Conservation (phyloP, 2,888 invertebrate genomes). For the Pristionchus fissidentatus region DNA sequence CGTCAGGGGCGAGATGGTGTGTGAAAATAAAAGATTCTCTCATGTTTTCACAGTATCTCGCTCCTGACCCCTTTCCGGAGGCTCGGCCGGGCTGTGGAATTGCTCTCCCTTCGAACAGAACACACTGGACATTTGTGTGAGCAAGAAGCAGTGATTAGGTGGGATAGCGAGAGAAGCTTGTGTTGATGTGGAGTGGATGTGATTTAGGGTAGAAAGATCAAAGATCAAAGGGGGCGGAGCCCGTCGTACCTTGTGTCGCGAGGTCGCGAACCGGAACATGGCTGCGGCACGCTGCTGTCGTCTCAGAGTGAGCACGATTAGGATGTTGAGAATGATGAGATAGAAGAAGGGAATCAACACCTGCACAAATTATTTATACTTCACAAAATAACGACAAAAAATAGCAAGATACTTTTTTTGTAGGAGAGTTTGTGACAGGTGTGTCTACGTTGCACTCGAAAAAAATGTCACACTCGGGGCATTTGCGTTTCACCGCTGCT, state of each 20-base stretch:
- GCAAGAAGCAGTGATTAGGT: too few species aligned
- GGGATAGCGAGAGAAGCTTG: neutral
- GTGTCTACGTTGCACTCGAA: too few species aligned
- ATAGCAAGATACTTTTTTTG: neutral
- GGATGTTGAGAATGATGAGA: slow-evolving; percentile 49
- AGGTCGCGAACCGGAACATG: slow-evolving; percentile 71
- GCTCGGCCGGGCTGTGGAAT: too few species aligned
- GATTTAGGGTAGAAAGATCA: neutral
- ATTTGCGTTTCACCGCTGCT: too few species aligned
- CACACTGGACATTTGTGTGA: too few species aligned
- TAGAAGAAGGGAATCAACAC: slow-evolving; percentile 69
- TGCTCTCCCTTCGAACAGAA: too few species aligned
- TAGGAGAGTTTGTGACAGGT: too few species aligned
- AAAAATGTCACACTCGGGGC: too few species aligned
- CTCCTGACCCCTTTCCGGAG: too few species aligned
- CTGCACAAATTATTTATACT: neutral
- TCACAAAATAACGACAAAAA: neutral
- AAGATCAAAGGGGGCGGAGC: neutral
- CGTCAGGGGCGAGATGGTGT: too few species aligned
- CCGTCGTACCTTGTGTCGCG: slow-evolving; percentile 69
- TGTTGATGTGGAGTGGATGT: neutral
- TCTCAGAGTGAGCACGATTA: slow-evolving; percentile 66
- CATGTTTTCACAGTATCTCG: too few species aligned
- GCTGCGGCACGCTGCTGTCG: slow-evolving; percentile 71
- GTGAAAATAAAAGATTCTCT: too few species aligned